phyloP scores from a whole-genome alignment of 2,888 invertebrate genomes.

The Aphidoletes aphidimyza region DNA sequence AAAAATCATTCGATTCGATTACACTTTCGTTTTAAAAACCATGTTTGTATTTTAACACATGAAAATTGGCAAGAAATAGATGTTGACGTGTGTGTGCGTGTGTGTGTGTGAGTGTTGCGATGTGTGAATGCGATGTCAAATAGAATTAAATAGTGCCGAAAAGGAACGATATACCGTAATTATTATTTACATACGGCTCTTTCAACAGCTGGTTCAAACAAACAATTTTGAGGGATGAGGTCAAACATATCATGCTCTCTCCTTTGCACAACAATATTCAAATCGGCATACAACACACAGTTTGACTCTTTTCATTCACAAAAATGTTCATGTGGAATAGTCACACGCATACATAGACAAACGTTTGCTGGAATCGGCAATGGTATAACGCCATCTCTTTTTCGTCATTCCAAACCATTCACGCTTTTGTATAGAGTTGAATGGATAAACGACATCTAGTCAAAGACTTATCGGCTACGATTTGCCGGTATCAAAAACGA shows the following conservation, averaged over 20 bases:
- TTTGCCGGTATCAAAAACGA: background rate
- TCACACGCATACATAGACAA: background rate
- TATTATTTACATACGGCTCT: slow-evolving; percentile 29
- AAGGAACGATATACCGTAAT: background rate
- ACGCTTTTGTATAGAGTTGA: background rate
- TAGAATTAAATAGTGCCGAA: background rate
- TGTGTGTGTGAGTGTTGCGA: background rate
- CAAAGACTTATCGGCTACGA: background rate
- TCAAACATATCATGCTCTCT: background rate
- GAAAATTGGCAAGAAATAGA: slow-evolving; percentile 25
- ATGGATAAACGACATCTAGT: background rate
- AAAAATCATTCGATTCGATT: slow-evolving; percentile 19
- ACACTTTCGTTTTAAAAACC: slow-evolving; percentile 48
- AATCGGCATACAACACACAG: background rate
- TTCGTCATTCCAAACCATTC: background rate
- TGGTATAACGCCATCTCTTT: slow-evolving; percentile 33
- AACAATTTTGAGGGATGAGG: slow-evolving; percentile 22
- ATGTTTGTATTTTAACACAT: slow-evolving; percentile 18
- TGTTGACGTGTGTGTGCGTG: background rate
- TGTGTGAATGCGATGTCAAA: slow-evolving; percentile 23
- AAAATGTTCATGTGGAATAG: background rate
- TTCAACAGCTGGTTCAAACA: slow-evolving; percentile 47
- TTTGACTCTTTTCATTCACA: background rate
- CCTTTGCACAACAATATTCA: background rate
- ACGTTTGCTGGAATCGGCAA: background rate